Evolutionary conservation across 2,797 vertebrate species (phyloP), one percentile per base, ranked within the genome.

Genomic region (Carduelis carduelis): DNA sequence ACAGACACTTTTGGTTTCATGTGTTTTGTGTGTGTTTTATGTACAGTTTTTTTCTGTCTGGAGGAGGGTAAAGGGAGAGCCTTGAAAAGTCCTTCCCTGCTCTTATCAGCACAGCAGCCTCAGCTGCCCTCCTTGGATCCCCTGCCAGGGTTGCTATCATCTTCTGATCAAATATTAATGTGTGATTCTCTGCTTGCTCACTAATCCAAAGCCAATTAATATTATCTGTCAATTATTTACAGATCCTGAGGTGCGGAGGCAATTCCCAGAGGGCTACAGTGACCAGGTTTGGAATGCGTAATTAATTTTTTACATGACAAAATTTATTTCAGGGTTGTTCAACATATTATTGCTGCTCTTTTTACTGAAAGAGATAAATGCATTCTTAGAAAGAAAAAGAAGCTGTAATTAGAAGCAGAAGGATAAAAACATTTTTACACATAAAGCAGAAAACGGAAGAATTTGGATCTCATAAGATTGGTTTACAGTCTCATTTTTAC

Each of bases 221-320:
- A 99, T 99, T 99, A 99, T 99, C 99, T 99, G 99, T 99, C 99
- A 99, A 99, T 99, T 99, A 99, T 99, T 99, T 99, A 99, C 99
- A 99, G 99, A 99, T 99, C 99, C 99, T 99, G 99, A 99, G 99
- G 99, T 99, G 99, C 98, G 98, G 98, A 98, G 99, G 98, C 98
- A 98, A 98, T 98, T 99, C 99, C 99, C 99, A 37, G 96, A 99
- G 98, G 99, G 99, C 98, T 98, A 98, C 98, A 99, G 98, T 98
- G 99, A 99, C 99, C 99, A 99, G 99, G 99, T 99, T 99, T 98
- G 99, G 99, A 99, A 99, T 99, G 98, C 97, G 98, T 99, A 99
- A 99, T 99, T 99, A 99, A 99, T 99, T 99, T 98, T 98, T 98
- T 98, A 98, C 98, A 98, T 97, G 98, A 98, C 98, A 98, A 98